phyloP scores from a whole-genome alignment of 2,797 vertebrate species.

The Myiothlypis chrysogaster region DNA sequence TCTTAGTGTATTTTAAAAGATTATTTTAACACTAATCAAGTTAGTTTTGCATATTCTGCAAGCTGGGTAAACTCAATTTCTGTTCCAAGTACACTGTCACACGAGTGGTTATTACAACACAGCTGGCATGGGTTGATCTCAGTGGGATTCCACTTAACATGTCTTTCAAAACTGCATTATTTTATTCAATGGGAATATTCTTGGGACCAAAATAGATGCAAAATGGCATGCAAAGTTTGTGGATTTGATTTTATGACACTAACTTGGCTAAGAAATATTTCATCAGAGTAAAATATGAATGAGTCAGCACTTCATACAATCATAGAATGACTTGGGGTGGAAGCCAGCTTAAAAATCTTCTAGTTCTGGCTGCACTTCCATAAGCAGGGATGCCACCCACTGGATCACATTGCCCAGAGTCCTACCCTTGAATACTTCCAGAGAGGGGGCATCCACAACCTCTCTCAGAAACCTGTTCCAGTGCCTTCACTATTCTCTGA shows the following conservation, averaged over 20 bases:
- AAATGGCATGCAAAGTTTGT: background rate
- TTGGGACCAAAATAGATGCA: background rate
- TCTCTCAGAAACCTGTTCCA: background rate
- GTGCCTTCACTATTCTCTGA: background rate
- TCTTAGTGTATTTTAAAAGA: background rate
- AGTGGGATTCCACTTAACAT: background rate
- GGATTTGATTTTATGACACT: background rate
- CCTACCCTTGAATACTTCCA: background rate
- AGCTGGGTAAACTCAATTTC: background rate
- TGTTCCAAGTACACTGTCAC: background rate
- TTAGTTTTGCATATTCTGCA: background rate
- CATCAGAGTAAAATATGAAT: background rate
- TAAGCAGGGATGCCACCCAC: background rate
- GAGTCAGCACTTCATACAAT: background rate
- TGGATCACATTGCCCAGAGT: background rate
- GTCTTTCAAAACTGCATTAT: background rate
- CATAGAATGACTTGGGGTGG: background rate
- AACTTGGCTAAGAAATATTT: background rate
- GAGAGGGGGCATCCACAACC: accelerated
- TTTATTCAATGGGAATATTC: background rate
- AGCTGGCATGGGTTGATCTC: background rate
- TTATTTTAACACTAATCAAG: background rate
- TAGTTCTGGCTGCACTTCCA: background rate
- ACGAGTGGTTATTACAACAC: background rate
- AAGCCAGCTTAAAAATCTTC: background rate